Conservation (phyloP, 2,113 vertebrate genomes). For the Casuarius casuarius region DNA sequence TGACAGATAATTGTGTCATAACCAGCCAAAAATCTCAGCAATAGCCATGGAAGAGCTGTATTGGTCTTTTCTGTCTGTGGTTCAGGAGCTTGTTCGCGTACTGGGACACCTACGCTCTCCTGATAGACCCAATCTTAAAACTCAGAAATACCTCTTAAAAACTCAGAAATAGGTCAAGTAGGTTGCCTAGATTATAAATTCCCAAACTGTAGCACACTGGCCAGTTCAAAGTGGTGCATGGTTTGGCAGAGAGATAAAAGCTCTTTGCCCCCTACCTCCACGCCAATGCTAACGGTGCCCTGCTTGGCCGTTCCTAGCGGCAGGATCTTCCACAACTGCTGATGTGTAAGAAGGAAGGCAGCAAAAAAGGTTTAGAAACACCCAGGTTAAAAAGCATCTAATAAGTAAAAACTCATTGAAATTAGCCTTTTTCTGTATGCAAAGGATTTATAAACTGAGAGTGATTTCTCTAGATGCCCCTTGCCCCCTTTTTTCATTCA, state of each 20-base stretch:
- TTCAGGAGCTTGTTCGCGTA: not conserved
- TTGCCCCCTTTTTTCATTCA: not conserved
- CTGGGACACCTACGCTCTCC: not conserved
- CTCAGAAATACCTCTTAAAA: not conserved
- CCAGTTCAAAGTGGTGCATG: not conserved
- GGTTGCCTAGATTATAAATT: not conserved
- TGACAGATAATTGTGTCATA: slow-evolving; percentile 10
- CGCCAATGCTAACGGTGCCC: not conserved
- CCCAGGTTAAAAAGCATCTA: not conserved
- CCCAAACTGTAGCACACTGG: not conserved
- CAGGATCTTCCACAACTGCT: not conserved
- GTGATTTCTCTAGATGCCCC: not conserved
- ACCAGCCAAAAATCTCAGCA: not conserved
- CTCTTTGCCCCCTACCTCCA: not conserved
- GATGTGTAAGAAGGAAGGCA: not conserved
- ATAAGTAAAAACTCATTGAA: not conserved
- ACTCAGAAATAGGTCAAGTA: not conserved
- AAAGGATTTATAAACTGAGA: not conserved
- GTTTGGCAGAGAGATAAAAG: not conserved
- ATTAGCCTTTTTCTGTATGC: not conserved
- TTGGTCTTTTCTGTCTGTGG: not conserved
- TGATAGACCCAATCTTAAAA: not conserved
- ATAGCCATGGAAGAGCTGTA: not conserved
- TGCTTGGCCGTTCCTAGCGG: not conserved
- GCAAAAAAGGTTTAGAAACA: not conserved